Conservation (phyloP, 2,113 vertebrate genomes). For the Falcunculus frontatus region DNA sequence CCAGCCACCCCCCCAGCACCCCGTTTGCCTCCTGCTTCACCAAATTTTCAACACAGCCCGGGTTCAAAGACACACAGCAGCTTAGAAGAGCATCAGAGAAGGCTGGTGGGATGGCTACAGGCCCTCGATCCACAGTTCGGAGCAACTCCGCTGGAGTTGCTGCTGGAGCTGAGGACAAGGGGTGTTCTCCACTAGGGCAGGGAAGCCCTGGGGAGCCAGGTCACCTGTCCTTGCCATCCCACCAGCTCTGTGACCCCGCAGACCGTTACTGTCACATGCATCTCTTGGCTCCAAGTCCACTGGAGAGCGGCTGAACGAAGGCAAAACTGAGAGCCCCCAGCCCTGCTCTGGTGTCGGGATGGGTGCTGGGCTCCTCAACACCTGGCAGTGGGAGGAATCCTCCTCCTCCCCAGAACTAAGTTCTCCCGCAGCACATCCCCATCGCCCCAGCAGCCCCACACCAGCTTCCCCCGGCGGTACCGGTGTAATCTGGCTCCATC, state of each 20-base stretch:
- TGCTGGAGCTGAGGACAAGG: not conserved
- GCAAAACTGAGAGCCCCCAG: rapidly evolving
- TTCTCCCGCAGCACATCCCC: not conserved
- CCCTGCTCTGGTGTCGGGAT: rapidly evolving
- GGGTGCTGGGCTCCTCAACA: not conserved
- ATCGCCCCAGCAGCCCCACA: not conserved
- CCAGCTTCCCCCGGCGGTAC: not conserved
- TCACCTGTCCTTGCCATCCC: not conserved
- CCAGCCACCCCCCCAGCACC: not conserved
- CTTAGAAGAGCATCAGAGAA: not conserved
- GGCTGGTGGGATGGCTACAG: rapidly evolving
- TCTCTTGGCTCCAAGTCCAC: not conserved
- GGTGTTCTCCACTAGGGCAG: not conserved
- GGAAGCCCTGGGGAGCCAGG: not conserved
- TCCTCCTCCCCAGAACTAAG: not conserved
- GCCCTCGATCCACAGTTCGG: rapidly evolving
- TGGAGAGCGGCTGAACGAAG: not conserved
- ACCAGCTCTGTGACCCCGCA: not conserved
- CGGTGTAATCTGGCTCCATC: not conserved
- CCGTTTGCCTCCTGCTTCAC: not conserved
- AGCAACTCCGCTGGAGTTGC: not conserved
- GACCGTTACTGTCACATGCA: rapidly evolving
- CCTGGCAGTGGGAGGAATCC: not conserved
- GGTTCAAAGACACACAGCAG: not conserved
- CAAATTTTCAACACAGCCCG: not conserved